Percentiles rank a stretch among this genome's conserved stretches.
Conservation (phyloP, 2,113 vertebrate species). For the Neolamprologus brichardi region DNA sequence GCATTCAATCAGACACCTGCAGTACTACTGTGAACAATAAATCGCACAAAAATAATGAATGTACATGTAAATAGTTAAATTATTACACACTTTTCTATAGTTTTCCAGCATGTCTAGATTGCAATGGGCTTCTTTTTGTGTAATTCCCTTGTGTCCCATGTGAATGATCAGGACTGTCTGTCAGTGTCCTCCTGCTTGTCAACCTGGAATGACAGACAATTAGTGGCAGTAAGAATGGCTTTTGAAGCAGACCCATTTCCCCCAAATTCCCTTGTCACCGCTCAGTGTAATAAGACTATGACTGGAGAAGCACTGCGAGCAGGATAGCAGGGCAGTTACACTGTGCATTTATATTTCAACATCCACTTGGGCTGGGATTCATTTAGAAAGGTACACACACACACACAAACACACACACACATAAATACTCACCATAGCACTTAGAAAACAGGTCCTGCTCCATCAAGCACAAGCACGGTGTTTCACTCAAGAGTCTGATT, state of each 20-base stretch:
- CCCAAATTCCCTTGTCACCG: slow-evolving; percentile 48
- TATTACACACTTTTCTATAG: neutral
- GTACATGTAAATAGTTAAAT: neutral
- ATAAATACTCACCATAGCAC: neutral
- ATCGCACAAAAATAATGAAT: neutral
- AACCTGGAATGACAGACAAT: slow-evolving; percentile 20
- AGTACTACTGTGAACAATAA: neutral
- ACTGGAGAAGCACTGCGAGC: slow-evolving; percentile 5
- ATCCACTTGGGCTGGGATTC: slow-evolving; percentile 28
- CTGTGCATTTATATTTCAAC: slow-evolving; percentile 46
- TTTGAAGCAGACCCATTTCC: slow-evolving; percentile 12
- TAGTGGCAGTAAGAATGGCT: slow-evolving; percentile 31
- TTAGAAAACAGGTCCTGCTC: neutral
- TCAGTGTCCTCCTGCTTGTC: slow-evolving; percentile 24
- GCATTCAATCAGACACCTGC: neutral
- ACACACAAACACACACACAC: neutral
- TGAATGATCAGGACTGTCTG: neutral
- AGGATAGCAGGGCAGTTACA: slow-evolving; percentile 18
- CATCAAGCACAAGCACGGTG: neutral
- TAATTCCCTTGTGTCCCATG: neutral
- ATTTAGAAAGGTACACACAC: neutral
- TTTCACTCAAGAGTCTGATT: neutral
- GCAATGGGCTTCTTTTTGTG: neutral
- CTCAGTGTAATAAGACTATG: slow-evolving; percentile 3
- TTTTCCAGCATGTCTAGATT: neutral